Evolutionary conservation across 1,140 invertebrate genomes (phyloP).

Genomic region (Pygmarrhopalites habei): DNA sequence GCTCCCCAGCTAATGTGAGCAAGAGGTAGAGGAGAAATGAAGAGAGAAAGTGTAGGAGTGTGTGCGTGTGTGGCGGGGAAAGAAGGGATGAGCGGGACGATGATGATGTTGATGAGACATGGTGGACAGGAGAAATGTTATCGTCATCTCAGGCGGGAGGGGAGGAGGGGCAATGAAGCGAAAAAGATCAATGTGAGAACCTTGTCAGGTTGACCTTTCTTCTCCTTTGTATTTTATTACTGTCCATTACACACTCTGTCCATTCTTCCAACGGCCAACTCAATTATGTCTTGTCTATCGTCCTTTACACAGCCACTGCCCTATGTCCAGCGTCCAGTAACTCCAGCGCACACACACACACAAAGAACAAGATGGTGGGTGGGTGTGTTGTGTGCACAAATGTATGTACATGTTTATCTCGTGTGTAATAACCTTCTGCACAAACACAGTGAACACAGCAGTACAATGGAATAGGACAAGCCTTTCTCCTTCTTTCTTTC

Average conservation of each 20-base stretch:
- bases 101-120: neutral
- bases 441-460: too few relatives aligned
- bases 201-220: constrained; percentile 8
- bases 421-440: too few relatives aligned
- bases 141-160: neutral
- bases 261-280: neutral
- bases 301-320: too few relatives aligned
- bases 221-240: constrained; percentile 4
- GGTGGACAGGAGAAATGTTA: neutral
- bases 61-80: neutral
- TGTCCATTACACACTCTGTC: constrained; percentile 3
- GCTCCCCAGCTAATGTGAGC: too few relatives aligned
- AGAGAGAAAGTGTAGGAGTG: neutral
- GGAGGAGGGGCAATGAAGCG: neutral
- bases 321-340: too few relatives aligned
- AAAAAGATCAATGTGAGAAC: constrained; percentile 7
- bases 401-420: too few relatives aligned
- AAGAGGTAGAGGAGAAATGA: too few relatives aligned
- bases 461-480: too few relatives aligned
- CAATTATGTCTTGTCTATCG: constrained; percentile 8
- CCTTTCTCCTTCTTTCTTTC: too few relatives aligned
- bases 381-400: too few relatives aligned
- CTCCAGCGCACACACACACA: too few relatives aligned
- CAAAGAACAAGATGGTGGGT: too few relatives aligned
- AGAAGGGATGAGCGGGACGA: neutral